Conservation (phyloP, 2,113 vertebrate genomes). For the Bos taurus region ARS-UCD2.0 NC_037333.1:14723501-14724000, state of each 20-base stretch:
- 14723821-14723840: not conserved
- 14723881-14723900: not conserved
- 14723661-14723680: not conserved
- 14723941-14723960: not conserved
- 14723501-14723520: not conserved
- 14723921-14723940: not conserved
- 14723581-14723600: not conserved
- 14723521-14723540: not conserved
- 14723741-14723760: not conserved
- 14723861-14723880: not conserved
- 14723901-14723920: not conserved
- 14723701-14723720: not conserved
- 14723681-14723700: not conserved
- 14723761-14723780: not conserved
- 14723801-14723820: not conserved
- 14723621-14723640: not conserved
- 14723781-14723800: not conserved
- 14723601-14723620: not conserved
- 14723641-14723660: not conserved
- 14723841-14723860: not conserved
- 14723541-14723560: fast-evolving
- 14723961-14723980: not conserved
- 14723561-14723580: not conserved
- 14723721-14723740: not conserved
- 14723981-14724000: not conserved